Percentiles rank a stretch among this genome's conserved stretches.
phyloP scores from a whole-genome alignment of 1,140 invertebrate species.

The Camponotus floridanus region DNA sequence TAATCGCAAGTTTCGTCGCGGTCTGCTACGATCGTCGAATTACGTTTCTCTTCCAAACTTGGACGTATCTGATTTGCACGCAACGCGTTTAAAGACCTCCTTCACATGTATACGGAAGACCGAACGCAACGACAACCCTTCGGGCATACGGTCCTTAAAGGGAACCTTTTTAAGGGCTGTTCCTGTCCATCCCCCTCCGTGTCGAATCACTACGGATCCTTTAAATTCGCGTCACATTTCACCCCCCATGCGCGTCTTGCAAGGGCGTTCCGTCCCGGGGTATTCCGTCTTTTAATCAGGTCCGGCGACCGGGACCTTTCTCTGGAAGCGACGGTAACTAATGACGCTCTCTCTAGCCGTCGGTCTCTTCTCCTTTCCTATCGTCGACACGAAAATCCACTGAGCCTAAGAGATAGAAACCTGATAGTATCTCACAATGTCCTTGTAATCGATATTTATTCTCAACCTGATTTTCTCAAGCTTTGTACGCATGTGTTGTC shows the following conservation, averaged over 20 bases:
- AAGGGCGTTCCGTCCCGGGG: slow-evolving; percentile 64
- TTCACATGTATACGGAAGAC: slow-evolving; percentile 63
- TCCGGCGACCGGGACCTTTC: slow-evolving; percentile 81
- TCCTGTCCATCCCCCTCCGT: slow-evolving; percentile 79
- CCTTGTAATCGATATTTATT: slow-evolving; percentile 23
- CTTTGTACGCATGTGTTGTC: neutral
- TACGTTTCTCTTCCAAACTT: slow-evolving; percentile 29
- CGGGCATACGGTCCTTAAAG: slow-evolving; percentile 78
- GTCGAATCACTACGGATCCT: slow-evolving; percentile 83
- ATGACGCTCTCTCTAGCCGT: slow-evolving; percentile 80
- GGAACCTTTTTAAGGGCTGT: slow-evolving; percentile 83
- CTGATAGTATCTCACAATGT: slow-evolving; percentile 1
- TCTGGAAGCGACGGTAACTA: slow-evolving; percentile 82
- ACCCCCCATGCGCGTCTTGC: slow-evolving; percentile 71
- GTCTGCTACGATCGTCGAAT: slow-evolving; percentile 25
- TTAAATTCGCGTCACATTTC: slow-evolving; percentile 86
- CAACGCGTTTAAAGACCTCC: slow-evolving; percentile 50
- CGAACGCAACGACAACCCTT: slow-evolving; percentile 78
- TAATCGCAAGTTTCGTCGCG: slow-evolving; percentile 23
- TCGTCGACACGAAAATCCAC: slow-evolving; percentile 46
- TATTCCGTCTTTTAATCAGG: slow-evolving; percentile 83
- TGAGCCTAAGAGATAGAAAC: slow-evolving; percentile 45
- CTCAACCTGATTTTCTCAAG: neutral
- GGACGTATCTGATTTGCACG: slow-evolving; percentile 51
- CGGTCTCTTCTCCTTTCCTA: slow-evolving; percentile 61